phyloP scores from a whole-genome alignment of 2,113 vertebrate genomes.

The Sclerurus mexicanus region DNA sequence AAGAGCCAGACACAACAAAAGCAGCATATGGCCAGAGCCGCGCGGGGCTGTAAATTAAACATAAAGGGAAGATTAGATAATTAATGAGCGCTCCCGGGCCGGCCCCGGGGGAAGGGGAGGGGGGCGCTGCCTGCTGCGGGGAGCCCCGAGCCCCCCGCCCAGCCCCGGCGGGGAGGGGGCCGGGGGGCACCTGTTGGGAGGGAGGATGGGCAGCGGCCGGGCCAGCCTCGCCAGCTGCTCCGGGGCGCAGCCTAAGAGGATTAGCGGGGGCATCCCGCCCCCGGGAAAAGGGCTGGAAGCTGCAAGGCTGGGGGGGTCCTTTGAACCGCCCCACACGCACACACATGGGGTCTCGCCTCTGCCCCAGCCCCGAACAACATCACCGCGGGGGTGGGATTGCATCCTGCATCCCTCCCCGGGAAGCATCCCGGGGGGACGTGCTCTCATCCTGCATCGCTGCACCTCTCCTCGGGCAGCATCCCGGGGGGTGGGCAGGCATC shows the following conservation, averaged over 20 bases:
- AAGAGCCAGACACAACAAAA: slow-evolving; percentile 80
- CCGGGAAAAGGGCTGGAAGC: background rate
- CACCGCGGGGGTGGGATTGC: background rate
- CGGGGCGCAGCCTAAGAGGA: slow-evolving; percentile 31
- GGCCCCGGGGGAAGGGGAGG: slow-evolving; percentile 1
- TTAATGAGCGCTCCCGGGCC: slow-evolving; percentile 76
- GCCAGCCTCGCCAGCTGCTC: slow-evolving; percentile 41
- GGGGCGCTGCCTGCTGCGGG: background rate
- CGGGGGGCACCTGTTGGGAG: slow-evolving; percentile 46
- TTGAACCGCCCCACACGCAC: background rate
- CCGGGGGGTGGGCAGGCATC: background rate
- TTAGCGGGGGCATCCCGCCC: background rate
- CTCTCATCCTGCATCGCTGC: background rate
- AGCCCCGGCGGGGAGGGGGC: background rate
- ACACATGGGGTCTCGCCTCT: background rate
- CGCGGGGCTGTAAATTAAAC: slow-evolving; percentile 86
- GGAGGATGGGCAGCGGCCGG: background rate
- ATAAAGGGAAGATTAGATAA: slow-evolving; percentile 88
- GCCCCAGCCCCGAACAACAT: background rate
- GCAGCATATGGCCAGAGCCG: slow-evolving; percentile 83
- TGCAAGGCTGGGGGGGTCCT: background rate
- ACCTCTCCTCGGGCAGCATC: background rate
- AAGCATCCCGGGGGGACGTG: background rate
- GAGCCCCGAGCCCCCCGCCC: background rate
- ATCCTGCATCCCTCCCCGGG: background rate